Base-by-base conservation (phyloP, 1,140 invertebrate genomes). In the Bombus waltoni region DNA sequence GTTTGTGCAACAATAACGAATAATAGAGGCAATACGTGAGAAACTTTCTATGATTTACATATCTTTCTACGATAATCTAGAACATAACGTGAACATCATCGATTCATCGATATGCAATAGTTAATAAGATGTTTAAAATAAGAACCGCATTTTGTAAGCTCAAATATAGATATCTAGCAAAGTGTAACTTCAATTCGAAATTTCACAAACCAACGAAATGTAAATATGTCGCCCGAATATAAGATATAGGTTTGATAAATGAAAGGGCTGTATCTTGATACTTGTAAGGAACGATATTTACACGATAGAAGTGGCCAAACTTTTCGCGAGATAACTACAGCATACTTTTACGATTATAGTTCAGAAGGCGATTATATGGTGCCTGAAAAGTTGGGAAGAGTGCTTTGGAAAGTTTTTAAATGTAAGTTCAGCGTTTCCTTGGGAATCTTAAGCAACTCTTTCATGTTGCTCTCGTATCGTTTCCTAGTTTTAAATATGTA, bases 391-490 rank as follows among this genome's bases (percentile, higher is more conserved):
- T 84, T 78, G 38, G 66, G 25, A 59, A 71, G 47, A 59, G 66
- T 71, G 82, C 66, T 84, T 71, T 62, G 68, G n/a, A 68, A 84
- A 84, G 10, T 84, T 84, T 79, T 62, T 59, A 84, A 40, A 84
- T 71, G 82, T 84, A 84, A 79, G 66, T 84, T 79, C 68, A 35
- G 62, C 40, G 73, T 83, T 83, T 84, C 53, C 38, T 8, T 9
- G 15, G 25, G 25, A 84, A 79, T 70, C 40, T 84, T 79, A 42
- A 62, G 38, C 66, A 42, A 84, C 75, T 53, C 68, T 77, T 71
- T 47, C 75, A 22, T 35, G 35, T 83, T 68, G 32, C 40, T 42
- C 35, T 40, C 2, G 8, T 71, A 25, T 59, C 44, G 18, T n/a
- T 44, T 25, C n/a, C 40, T 32, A 6, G 22, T 71, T 53, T 78